These are phyloP conservation scores for Phymastichus coffea DNA, from an alignment of 1,140 invertebrate species.

Conservation along the genomic window DNA sequence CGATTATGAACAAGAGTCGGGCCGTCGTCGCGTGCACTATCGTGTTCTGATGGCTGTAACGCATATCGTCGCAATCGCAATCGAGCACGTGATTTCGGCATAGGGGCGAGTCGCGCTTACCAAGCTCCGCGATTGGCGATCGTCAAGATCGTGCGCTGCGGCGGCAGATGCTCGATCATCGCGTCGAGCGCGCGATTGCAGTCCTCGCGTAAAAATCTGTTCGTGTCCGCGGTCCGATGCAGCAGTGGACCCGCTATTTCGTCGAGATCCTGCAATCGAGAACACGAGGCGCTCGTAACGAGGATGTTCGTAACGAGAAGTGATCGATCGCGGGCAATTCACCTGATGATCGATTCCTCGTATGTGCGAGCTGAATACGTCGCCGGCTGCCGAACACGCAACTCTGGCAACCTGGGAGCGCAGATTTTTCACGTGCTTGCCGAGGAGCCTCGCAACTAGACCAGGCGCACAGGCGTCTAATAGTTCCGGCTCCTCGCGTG, in stretches of 20 bases:
- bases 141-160: slow-evolving; percentile 60
- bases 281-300: neutral
- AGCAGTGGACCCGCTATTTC: slow-evolving; percentile 78
- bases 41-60: slow-evolving; percentile 80
- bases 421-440: slow-evolving; percentile 80
- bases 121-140: slow-evolving; percentile 64
- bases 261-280: slow-evolving; percentile 72
- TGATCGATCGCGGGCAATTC: slow-evolving; percentile 33
- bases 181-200: slow-evolving; percentile 77
- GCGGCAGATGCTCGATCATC: slow-evolving; percentile 73
- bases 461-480: slow-evolving; percentile 60
- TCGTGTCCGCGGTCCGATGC: slow-evolving; percentile 87
- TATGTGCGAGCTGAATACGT: slow-evolving; percentile 72
- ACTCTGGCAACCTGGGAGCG: slow-evolving; percentile 86
- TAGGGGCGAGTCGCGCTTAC: no score
- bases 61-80: no score
- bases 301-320: neutral
- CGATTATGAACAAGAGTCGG: slow-evolving; percentile 71
- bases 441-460: slow-evolving; percentile 68
- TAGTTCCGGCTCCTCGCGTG: slow-evolving; percentile 69
- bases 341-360: slow-evolving; percentile 77
- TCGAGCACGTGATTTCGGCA: no score
- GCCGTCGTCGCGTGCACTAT: slow-evolving; percentile 79
- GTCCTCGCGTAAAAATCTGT: slow-evolving; percentile 87
- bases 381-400: slow-evolving; percentile 76